A percentile compares a stretch with the other conserved stretches of the same genome.
Evolutionary conservation across 1,140 invertebrate genomes (phyloP).

Genomic region (Caligus rogercresseyi): DNA sequence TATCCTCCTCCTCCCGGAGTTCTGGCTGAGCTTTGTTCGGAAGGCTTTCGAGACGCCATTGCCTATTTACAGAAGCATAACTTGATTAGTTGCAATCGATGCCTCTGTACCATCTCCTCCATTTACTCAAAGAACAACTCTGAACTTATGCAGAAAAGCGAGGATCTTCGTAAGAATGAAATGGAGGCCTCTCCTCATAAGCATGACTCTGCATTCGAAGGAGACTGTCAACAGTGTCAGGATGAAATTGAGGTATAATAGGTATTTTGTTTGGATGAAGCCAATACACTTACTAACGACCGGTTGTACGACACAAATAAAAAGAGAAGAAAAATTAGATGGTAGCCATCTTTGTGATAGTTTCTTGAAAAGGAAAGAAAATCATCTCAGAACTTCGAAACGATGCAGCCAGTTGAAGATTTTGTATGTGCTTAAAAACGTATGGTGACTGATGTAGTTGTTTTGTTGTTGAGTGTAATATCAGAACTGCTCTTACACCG

Average conservation of each 20-base stretch:
- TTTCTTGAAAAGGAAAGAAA: too few relatives aligned
- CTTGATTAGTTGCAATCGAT: conserved; percentile 63
- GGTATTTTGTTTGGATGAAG: background rate
- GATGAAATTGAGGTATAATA: background rate
- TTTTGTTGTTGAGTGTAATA: too few relatives aligned
- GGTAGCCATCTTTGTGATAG: too few relatives aligned
- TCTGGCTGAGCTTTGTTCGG: conserved; percentile 60
- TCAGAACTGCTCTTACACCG: too few relatives aligned
- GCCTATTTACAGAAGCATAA: conserved; percentile 80
- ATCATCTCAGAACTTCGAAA: too few relatives aligned
- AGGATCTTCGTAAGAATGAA: background rate
- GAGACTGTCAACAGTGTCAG: background rate
- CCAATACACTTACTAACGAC: too few relatives aligned
- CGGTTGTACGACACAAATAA: too few relatives aligned
- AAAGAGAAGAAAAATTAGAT: too few relatives aligned
- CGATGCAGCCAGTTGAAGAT: too few relatives aligned
- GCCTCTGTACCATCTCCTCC: conserved; percentile 32
- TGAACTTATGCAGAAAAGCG: background rate
- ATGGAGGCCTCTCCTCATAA: background rate
- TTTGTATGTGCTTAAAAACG: too few relatives aligned
- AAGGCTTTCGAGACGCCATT: conserved; percentile 90
- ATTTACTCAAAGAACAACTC: background rate
- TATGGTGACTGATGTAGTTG: too few relatives aligned
- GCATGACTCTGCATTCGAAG: background rate
- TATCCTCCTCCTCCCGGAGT: conserved; percentile 87